phyloP scores from a whole-genome alignment of 2,888 invertebrate species.

The Dicroscelio sp. region DNA sequence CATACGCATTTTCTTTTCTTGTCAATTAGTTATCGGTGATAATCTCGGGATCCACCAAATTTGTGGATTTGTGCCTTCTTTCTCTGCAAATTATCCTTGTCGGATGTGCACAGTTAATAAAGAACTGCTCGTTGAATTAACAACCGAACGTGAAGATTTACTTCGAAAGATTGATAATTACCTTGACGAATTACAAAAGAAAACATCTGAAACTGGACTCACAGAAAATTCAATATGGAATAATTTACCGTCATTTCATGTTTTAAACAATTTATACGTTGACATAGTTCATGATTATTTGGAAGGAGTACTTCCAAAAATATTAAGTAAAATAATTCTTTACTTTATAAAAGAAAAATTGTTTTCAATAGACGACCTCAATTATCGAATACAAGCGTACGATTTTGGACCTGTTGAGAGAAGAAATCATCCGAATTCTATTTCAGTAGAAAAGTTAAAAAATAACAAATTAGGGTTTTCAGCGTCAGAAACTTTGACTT shows the following conservation, averaged over 20 bases:
- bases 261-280: slow-evolving; percentile 16
- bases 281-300: slow-evolving; percentile 51
- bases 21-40: slow-evolving; percentile 29
- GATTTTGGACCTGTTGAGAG: slow-evolving; percentile 36
- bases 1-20: neutral
- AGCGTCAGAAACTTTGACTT: slow-evolving; percentile 53
- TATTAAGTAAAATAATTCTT: slow-evolving; percentile 43
- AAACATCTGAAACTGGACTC: slow-evolving; percentile 38
- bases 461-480: slow-evolving; percentile 28
- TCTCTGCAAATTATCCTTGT: slow-evolving; percentile 40
- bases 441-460: slow-evolving; percentile 36
- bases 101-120: slow-evolving; percentile 9
- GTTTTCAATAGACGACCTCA: slow-evolving; percentile 39
- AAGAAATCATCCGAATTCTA: slow-evolving; percentile 40
- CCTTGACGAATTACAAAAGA: slow-evolving; percentile 27
- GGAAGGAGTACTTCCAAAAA: slow-evolving; percentile 40
- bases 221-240: slow-evolving; percentile 45
- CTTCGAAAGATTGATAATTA: neutral
- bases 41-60: slow-evolving; percentile 57
- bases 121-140: slow-evolving; percentile 13
- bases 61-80: slow-evolving; percentile 32
- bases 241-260: slow-evolving; percentile 44
- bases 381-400: neutral
- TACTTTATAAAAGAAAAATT: slow-evolving; percentile 21
- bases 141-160: neutral